Conservation (phyloP, 2,113 vertebrate genomes). For the Corythaixoides concolor region DNA sequence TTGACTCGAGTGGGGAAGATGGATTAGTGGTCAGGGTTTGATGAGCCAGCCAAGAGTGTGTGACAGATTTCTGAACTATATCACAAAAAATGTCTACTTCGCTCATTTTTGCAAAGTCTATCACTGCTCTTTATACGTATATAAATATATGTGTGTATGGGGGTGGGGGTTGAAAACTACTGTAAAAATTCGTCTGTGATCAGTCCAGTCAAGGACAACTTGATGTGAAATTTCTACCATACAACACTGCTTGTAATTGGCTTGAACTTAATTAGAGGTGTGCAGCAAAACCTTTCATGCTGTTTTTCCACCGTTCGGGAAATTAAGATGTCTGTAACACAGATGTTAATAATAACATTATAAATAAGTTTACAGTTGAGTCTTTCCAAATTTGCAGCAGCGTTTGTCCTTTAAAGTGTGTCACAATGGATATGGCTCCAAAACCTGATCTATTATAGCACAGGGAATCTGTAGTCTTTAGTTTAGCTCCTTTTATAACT, state of each 20-base stretch:
- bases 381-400: background rate
- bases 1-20: background rate
- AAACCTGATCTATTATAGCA: constrained; percentile 2
- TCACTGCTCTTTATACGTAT: background rate
- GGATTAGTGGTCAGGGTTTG: background rate
- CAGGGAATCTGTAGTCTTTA: constrained; percentile 20
- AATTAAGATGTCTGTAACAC: background rate
- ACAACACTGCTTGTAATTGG: background rate
- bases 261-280: background rate
- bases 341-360: constrained; percentile 10
- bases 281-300: background rate
- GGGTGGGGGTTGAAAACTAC: background rate
- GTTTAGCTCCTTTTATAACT: constrained; percentile 51
- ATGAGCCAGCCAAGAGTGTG: background rate
- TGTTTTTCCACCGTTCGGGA: constrained; percentile 10
- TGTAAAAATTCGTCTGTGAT: background rate
- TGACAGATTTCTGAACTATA: background rate
- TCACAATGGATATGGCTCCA: background rate
- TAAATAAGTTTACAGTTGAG: background rate
- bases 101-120: background rate
- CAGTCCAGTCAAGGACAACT: background rate
- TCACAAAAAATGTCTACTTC: background rate
- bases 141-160: background rate
- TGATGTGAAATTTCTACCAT: background rate
- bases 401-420: constrained; percentile 28